Conservation (phyloP, 2,797 vertebrate species). For the Myotis planiceps region DNA sequence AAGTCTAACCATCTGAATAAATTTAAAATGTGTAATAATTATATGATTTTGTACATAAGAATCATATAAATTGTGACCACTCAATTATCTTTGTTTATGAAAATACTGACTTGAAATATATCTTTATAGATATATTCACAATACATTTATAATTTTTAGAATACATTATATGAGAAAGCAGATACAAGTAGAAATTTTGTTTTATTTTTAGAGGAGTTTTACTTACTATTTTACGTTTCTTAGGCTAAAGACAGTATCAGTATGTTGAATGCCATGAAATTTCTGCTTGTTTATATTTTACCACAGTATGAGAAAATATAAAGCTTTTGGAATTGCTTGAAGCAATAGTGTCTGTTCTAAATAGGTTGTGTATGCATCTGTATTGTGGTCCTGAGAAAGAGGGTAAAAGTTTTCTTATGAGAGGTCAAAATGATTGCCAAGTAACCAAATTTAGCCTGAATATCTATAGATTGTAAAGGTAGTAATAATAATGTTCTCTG, state of each 20-base stretch:
- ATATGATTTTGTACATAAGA: background rate
- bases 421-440: background rate
- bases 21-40: background rate
- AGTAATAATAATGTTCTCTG: background rate
- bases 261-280: background rate
- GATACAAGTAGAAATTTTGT: background rate
- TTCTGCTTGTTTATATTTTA: background rate
- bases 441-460: background rate
- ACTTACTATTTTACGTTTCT: background rate
- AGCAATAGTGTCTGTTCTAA: background rate
- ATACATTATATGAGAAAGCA: background rate
- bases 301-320: background rate
- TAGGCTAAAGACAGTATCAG: background rate
- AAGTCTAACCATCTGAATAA: background rate
- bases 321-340: slow-evolving; percentile 1
- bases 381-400: background rate
- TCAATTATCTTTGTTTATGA: background rate
- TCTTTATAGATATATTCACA: background rate
- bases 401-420: background rate
- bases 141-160: background rate
- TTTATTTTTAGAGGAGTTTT: slow-evolving; percentile 4
- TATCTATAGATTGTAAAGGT: background rate
- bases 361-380: background rate
- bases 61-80: background rate
- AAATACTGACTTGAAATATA: background rate